phyloP scores from a whole-genome alignment of 1,140 invertebrate genomes.

The Ips typographus region DNA sequence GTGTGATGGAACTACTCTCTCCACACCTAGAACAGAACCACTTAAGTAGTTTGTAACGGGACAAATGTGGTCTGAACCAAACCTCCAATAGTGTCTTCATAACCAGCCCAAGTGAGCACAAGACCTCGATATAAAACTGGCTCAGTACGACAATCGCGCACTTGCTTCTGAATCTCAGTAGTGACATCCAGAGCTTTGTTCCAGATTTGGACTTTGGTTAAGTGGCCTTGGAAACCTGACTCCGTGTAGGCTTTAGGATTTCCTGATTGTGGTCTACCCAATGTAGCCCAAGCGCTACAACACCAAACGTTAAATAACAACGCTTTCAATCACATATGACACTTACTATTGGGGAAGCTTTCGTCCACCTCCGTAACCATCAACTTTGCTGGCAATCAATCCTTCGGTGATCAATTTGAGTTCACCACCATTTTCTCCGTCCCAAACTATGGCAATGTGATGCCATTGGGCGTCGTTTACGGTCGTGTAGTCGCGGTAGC shows the following conservation, averaged over 20 bases:
- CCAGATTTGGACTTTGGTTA: conserved; percentile 96
- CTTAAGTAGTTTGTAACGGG: background rate
- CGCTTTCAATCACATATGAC: background rate
- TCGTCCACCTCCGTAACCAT: conserved; percentile 79
- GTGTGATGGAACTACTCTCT: conserved; percentile 85
- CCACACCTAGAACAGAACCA: conserved; percentile 57
- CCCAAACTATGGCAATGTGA: conserved; percentile 92
- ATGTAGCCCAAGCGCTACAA: conserved; percentile 82
- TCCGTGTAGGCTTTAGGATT: conserved; percentile 76
- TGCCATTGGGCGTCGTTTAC: conserved; percentile 97
- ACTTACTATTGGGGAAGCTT: conserved; percentile 77
- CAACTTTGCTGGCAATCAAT: conserved; percentile 85
- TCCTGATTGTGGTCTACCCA: conserved; percentile 82
- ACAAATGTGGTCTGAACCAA: background rate
- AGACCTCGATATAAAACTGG: conserved; percentile 86
- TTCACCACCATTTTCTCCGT: conserved; percentile 79
- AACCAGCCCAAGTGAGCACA: conserved; percentile 89
- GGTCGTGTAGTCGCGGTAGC: conserved; percentile 87
- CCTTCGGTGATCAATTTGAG: conserved; percentile 89
- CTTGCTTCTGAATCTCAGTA: conserved; percentile 91
- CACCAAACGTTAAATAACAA: background rate
- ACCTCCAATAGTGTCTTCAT: conserved; percentile 84
- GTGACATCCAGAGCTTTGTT: conserved; percentile 85
- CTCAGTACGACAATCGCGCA: conserved; percentile 86
- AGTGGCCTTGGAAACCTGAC: conserved; percentile 89